phyloP scores from a whole-genome alignment of 2,113 vertebrate genomes.

The Sakesphorus luctuosus region DNA sequence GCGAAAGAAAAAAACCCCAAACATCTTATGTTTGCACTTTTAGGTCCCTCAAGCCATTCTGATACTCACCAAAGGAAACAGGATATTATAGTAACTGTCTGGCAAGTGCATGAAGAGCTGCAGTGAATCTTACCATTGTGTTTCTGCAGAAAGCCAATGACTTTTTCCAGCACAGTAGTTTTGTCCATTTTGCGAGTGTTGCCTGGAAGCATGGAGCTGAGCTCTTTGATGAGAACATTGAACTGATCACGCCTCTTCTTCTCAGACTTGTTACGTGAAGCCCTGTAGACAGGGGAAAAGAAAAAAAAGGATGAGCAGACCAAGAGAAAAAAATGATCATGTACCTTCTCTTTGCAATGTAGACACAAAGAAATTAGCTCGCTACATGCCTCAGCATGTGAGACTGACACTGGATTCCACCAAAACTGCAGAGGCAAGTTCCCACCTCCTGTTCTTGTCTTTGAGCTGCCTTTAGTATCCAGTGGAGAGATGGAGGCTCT shows the following conservation, averaged over 20 bases:
- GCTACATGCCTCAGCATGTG: not conserved
- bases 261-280: conserved; percentile 85
- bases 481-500: not conserved
- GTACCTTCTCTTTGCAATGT: not conserved
- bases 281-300: conserved; percentile 67
- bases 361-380: not conserved
- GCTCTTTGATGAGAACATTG: conserved; percentile 87
- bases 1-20: not conserved
- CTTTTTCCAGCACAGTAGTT: conserved; percentile 84
- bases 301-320: not conserved
- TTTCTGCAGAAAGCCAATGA: conserved; percentile 84
- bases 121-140: conserved; percentile 78
- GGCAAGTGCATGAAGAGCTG: not conserved
- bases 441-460: not conserved
- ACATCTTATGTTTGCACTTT: not conserved
- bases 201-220: conserved; percentile 85
- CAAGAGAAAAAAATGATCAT: not conserved
- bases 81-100: not conserved
- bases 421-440: not conserved
- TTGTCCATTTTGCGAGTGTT: conserved; percentile 85
- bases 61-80: not conserved
- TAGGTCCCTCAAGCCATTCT: not conserved
- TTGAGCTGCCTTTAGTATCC: not conserved
- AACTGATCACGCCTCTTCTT: conserved; percentile 86
- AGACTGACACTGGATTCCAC: not conserved